phyloP scores from a whole-genome alignment of 2,113 vertebrate genomes.

The Pampusana beccarii region DNA sequence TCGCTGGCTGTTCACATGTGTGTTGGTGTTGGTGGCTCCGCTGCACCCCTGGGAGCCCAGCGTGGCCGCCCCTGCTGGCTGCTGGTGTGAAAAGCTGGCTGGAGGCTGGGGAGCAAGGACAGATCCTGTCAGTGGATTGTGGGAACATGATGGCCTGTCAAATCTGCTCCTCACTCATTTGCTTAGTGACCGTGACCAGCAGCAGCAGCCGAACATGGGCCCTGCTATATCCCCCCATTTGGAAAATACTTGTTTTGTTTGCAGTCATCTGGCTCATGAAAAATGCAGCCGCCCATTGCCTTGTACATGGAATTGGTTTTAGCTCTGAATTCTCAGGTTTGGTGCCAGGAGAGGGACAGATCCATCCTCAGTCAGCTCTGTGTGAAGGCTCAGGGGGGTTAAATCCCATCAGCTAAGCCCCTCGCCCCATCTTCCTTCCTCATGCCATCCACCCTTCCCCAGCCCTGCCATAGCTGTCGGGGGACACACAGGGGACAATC shows the following conservation, averaged over 20 bases:
- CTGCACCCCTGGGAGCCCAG: neutral
- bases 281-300: conserved; percentile 20
- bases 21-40: neutral
- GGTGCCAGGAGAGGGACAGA: neutral
- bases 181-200: conserved; percentile 4
- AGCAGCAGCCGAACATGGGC: fast-evolving
- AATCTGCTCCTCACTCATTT: neutral
- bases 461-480: too few relatives aligned
- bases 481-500: too few relatives aligned
- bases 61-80: neutral
- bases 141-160: conserved; percentile 13
- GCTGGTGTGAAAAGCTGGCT: conserved; percentile 31
- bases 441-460: neutral
- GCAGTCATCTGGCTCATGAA: conserved; percentile 63
- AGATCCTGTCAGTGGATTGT: neutral
- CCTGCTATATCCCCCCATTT: neutral
- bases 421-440: too few relatives aligned
- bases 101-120: neutral
- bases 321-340: conserved; percentile 26
- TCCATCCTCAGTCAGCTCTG: fast-evolving
- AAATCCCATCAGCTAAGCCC: fast-evolving
- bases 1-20: fast-evolving
- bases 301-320: conserved; percentile 64
- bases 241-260: conserved; percentile 18
- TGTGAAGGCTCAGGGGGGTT: fast-evolving